Percentiles rank a stretch among this genome's conserved stretches.
These are phyloP conservation scores for Ceuthmochares aereus DNA, from an alignment of 2,113 vertebrate species.

Conservation along the genomic window DNA sequence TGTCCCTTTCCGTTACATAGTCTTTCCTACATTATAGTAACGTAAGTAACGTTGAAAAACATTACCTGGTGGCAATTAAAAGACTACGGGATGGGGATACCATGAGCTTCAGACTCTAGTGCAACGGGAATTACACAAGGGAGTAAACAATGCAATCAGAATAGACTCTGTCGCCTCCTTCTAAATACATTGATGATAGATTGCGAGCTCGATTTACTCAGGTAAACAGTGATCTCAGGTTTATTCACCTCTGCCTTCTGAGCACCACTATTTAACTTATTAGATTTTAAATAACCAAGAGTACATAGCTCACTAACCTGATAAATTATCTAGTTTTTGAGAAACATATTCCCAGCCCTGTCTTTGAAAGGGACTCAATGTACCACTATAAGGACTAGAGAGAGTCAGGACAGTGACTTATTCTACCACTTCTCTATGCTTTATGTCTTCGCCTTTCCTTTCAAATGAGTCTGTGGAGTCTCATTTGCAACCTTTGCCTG, in stretches of 20 bases:
- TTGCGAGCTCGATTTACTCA: neutral
- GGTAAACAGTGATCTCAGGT: constrained; percentile 19
- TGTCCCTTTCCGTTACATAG: neutral
- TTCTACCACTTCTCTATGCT: neutral
- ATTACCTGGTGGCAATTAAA: neutral
- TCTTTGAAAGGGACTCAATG: neutral
- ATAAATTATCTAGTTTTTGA: neutral
- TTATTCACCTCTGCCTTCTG: neutral
- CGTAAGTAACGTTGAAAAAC: neutral
- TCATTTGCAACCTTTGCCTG: neutral
- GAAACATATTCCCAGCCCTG: neutral
- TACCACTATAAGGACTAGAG: neutral
- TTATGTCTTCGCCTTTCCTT: neutral
- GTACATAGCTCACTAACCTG: neutral
- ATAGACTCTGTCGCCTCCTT: constrained; percentile 28
- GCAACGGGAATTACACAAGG: constrained; percentile 6
- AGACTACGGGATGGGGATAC: neutral
- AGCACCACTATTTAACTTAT: neutral
- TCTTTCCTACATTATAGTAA: neutral
- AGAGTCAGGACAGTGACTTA: neutral
- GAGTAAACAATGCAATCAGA: constrained; percentile 9
- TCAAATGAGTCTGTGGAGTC: neutral
- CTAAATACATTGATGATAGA: constrained; percentile 27
- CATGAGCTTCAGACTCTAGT: neutral
- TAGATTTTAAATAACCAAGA: constrained; percentile 12